These are phyloP conservation scores for Meganola albula DNA, from an alignment of 2,888 invertebrate species.

Conservation along the genomic window DNA sequence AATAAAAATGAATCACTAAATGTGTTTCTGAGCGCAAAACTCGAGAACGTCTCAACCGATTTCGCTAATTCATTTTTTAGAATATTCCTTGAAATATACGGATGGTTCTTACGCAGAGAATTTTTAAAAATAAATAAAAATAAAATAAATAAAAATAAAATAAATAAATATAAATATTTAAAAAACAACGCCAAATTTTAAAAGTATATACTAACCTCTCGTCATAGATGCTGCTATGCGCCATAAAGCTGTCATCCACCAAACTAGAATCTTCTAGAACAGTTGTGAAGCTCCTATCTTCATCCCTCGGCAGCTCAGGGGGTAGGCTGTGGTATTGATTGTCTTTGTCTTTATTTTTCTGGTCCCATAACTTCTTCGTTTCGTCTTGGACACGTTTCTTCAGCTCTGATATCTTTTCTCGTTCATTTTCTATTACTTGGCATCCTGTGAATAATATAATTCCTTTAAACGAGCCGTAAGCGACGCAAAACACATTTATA, in stretches of 20 bases:
- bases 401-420: constrained; percentile 90
- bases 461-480: too few relatives aligned
- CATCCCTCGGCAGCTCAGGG: constrained; percentile 17
- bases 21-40: too few relatives aligned
- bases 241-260: constrained; percentile 51
- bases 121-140: too few relatives aligned
- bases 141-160: too few relatives aligned
- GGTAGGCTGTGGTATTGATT: constrained; percentile 38
- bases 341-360: constrained; percentile 47
- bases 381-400: constrained; percentile 93
- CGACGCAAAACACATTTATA: too few relatives aligned
- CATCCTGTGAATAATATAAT: constrained; percentile 78
- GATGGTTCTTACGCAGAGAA: too few relatives aligned
- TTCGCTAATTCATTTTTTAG: too few relatives aligned
- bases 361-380: constrained; percentile 92
- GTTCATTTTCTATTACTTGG: constrained; percentile 93
- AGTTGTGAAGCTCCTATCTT: constrained; percentile 18
- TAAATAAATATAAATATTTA: too few relatives aligned
- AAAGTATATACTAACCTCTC: constrained; percentile 66
- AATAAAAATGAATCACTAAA: too few relatives aligned
- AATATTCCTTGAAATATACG: too few relatives aligned
- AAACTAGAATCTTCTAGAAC: constrained; percentile 42
- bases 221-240: constrained; percentile 53
- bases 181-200: too few relatives aligned
- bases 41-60: too few relatives aligned